Evolutionary conservation across 2,888 invertebrate species (phyloP).

Genomic region (Drosophila diplacantha): DNA sequence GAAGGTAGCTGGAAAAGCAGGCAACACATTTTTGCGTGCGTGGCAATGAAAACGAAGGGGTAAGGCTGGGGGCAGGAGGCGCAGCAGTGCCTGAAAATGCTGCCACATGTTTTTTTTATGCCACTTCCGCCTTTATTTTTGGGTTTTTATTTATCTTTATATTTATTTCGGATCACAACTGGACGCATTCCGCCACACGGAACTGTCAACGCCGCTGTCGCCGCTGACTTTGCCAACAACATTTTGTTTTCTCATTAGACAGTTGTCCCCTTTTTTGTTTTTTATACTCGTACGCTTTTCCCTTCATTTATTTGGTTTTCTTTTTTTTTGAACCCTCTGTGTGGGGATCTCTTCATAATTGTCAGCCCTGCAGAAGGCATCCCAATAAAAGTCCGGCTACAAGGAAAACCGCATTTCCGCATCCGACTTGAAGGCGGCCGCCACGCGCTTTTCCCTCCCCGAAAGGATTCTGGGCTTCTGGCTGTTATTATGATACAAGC

Average conservation of each 20-base stretch:
- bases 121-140: slow-evolving; percentile 56
- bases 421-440: slow-evolving; percentile 28
- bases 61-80: too few relatives aligned
- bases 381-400: slow-evolving; percentile 33
- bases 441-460: slow-evolving; percentile 11
- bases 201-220: slow-evolving; percentile 40
- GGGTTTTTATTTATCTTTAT: slow-evolving; percentile 53
- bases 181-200: background rate
- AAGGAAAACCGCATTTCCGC: slow-evolving; percentile 40
- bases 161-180: slow-evolving; percentile 27
- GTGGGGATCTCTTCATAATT: slow-evolving; percentile 53
- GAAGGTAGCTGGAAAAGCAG: slow-evolving; percentile 50
- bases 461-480: slow-evolving; percentile 4
- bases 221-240: slow-evolving; percentile 18
- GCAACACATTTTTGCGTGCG: slow-evolving; percentile 68
- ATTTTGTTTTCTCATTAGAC: slow-evolving; percentile 53
- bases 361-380: slow-evolving; percentile 51
- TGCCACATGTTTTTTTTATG: slow-evolving; percentile 68
- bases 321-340: slow-evolving; percentile 14
- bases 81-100: slow-evolving; percentile 45
- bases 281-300: slow-evolving; percentile 9
- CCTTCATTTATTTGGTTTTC: background rate
- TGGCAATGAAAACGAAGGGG: slow-evolving; percentile 48
- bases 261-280: slow-evolving; percentile 7
- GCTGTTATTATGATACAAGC: slow-evolving; percentile 34